A percentile compares a stretch with the other conserved stretches of the same genome.
Evolutionary conservation across 1,140 invertebrate species (phyloP).

Genomic region (Aphaenogaster ashmeadi): DNA sequence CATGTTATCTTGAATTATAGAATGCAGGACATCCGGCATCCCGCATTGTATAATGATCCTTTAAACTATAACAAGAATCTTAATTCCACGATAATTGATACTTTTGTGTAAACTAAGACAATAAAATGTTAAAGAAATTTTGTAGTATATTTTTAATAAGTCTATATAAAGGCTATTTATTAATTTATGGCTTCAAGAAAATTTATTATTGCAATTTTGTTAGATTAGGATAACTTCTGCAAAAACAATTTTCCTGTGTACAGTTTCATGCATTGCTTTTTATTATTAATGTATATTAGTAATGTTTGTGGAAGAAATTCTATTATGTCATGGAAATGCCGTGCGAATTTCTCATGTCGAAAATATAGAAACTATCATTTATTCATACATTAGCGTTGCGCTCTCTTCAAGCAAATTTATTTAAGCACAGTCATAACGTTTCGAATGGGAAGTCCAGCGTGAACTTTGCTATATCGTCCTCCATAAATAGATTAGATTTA

Average conservation of each 20-base stretch:
- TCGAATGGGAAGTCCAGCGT: background rate
- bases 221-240: background rate
- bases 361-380: background rate
- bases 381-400: background rate
- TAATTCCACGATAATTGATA: background rate
- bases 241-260: background rate
- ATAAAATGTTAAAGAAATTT: background rate
- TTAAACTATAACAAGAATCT: constrained; percentile 23
- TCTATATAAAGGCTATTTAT: background rate
- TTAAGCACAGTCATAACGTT: background rate
- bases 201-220: background rate
- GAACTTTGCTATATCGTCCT: background rate
- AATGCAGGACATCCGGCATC: constrained; percentile 4
- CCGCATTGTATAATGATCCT: background rate
- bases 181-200: background rate
- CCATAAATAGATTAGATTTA: background rate
- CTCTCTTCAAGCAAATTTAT: background rate
- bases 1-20: background rate
- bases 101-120: background rate
- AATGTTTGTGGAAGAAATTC: background rate
- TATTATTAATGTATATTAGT: background rate
- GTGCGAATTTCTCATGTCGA: background rate
- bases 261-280: background rate
- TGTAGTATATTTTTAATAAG: background rate
- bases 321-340: background rate